A percentile compares a stretch with the other conserved stretches of the same genome.
Conservation (phyloP, 2,113 vertebrate species). For the Narcine bancroftii region DNA sequence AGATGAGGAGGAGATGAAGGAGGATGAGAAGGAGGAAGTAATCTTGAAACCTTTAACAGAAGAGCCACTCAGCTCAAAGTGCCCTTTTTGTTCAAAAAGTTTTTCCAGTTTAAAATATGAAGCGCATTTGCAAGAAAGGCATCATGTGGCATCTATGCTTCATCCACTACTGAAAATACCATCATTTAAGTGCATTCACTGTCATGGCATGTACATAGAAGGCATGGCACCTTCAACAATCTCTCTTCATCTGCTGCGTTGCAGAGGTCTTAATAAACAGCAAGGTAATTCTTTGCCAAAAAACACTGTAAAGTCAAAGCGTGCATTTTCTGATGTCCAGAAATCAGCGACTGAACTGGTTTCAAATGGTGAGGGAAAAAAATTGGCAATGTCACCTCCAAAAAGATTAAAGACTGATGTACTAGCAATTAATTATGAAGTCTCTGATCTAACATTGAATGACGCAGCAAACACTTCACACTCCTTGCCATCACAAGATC, state of each 20-base stretch:
- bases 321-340: not conserved
- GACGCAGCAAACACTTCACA: constrained; percentile 48
- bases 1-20: no score
- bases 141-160: constrained; percentile 85
- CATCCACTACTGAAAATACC: constrained; percentile 84
- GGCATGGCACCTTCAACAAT: constrained; percentile 86
- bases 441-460: constrained; percentile 43
- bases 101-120: constrained; percentile 68
- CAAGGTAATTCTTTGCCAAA: not conserved
- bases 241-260: constrained; percentile 79
- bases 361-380: constrained; percentile 47
- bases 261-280: constrained; percentile 54
- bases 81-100: constrained; percentile 78
- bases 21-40: not conserved
- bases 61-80: constrained; percentile 57
- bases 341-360: constrained; percentile 1
- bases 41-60: not conserved
- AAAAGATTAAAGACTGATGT: constrained; percentile 47
- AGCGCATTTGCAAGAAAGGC: constrained; percentile 76
- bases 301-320: not conserved
- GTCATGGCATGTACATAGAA: constrained; percentile 88
- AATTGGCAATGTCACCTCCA: constrained; percentile 39
- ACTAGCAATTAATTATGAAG: not conserved
- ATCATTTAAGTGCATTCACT: constrained; percentile 93
- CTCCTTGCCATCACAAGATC: not conserved